Conservation (phyloP, 2,888 invertebrate genomes). For the Linyphia triangularis region DNA sequence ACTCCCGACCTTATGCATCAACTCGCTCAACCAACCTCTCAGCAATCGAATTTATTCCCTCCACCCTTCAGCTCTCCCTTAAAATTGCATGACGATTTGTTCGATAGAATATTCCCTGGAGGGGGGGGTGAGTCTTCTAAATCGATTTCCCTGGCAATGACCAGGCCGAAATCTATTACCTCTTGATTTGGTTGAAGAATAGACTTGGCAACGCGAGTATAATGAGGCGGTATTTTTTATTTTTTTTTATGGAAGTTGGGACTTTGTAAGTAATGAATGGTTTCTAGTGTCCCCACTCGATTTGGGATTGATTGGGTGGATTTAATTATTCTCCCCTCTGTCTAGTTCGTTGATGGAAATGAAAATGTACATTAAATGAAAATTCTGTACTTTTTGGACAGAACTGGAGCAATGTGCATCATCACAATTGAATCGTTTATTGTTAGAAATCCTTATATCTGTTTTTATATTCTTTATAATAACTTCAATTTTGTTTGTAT, state of each 20-base stretch:
- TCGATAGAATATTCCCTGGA: background rate
- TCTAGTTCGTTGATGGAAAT: background rate
- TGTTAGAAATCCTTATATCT: too few species aligned
- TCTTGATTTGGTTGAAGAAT: slow-evolving; percentile 14
- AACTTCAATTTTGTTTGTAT: too few species aligned
- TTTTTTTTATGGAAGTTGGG: background rate
- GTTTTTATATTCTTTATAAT: too few species aligned
- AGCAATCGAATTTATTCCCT: background rate
- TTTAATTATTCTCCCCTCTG: background rate
- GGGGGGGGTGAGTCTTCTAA: background rate
- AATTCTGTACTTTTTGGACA: background rate
- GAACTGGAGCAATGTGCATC: too few species aligned
- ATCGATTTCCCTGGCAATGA: background rate
- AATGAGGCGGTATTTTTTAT: slow-evolving; percentile 32
- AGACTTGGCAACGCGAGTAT: background rate
- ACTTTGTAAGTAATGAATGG: background rate
- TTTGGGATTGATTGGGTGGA: background rate
- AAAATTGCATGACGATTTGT: background rate
- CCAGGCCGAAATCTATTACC: slow-evolving; percentile 24
- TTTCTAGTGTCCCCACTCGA: background rate
- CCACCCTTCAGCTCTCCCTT: background rate
- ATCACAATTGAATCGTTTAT: too few species aligned
- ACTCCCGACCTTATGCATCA: background rate
- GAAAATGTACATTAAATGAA: too few species aligned
- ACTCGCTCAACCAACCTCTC: background rate